Conservation (phyloP, 2,888 invertebrate species). For the Caenorhabditis imperialis region DNA sequence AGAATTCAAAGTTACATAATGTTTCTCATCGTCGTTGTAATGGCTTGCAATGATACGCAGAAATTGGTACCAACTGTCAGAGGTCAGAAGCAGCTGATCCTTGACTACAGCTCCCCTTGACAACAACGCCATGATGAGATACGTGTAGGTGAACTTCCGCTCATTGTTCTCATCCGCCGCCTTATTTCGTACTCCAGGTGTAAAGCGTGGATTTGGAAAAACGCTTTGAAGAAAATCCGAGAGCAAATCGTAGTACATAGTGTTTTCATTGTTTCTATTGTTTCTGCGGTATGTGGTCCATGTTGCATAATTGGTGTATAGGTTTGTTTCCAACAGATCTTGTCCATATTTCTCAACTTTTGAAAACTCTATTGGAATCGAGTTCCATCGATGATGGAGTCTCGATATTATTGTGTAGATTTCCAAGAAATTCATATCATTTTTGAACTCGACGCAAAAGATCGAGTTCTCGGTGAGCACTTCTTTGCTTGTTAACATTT, state of each 20-base stretch:
- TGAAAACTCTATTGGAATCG: too few relatives aligned
- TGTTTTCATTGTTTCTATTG: too few relatives aligned
- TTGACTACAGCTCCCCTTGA: conserved; percentile 44
- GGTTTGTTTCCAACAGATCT: too few relatives aligned
- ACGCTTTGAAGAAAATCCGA: too few relatives aligned
- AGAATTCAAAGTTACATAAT: conserved; percentile 14
- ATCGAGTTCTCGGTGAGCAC: conserved; percentile 18
- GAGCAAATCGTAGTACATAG: too few relatives aligned
- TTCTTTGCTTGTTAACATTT: neutral
- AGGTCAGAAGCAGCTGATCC: conserved; percentile 16
- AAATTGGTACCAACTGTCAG: conserved; percentile 1
- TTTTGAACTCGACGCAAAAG: conserved; percentile 8
- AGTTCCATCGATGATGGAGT: conserved; percentile 33
- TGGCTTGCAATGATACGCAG: conserved; percentile 5
- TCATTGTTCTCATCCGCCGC: conserved; percentile 6
- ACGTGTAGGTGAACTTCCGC: conserved; percentile 25
- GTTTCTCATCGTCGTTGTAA: conserved; percentile 7
- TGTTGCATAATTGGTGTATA: too few relatives aligned
- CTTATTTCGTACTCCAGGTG: neutral
- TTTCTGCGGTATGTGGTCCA: too few relatives aligned
- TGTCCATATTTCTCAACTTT: too few relatives aligned
- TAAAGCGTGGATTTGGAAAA: neutral
- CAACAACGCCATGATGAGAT: conserved; percentile 24
- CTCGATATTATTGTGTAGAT: conserved; percentile 57
- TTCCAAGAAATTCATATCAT: neutral